Percentiles rank a stretch among this genome's conserved stretches.
phyloP scores from a whole-genome alignment of 2,888 invertebrate species.

The Neria commutata region DNA sequence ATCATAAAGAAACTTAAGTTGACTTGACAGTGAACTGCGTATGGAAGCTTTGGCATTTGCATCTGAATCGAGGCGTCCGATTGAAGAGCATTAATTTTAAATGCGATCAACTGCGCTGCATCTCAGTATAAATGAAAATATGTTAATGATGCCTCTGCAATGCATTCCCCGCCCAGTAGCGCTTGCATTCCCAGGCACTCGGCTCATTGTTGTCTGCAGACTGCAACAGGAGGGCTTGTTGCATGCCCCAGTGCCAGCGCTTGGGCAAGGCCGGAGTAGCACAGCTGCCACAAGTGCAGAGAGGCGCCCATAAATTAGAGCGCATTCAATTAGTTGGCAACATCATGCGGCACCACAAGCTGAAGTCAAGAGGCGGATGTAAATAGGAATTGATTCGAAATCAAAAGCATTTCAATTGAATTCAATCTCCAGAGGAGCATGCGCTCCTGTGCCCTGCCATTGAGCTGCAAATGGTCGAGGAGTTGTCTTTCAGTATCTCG shows the following conservation, averaged over 20 bases:
- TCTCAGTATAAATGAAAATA: slow-evolving; percentile 24
- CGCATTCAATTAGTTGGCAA: slow-evolving; percentile 37
- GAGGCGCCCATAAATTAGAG: slow-evolving; percentile 39
- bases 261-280: too few relatives aligned
- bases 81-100: background rate
- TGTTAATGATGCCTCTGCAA: slow-evolving; percentile 27
- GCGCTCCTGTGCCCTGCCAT: background rate
- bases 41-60: too few relatives aligned
- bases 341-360: background rate
- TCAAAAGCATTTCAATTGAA: slow-evolving; percentile 31
- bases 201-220: slow-evolving; percentile 13
- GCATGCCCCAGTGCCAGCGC: background rate
- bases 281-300: too few relatives aligned
- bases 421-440: slow-evolving; percentile 9
- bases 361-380: slow-evolving; percentile 10
- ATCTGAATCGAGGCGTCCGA: background rate
- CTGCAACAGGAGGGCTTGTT: background rate
- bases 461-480: background rate
- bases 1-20: too few relatives aligned
- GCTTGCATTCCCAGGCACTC: slow-evolving; percentile 12
- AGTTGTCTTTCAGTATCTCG: background rate
- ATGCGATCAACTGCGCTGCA: slow-evolving; percentile 13
- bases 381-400: slow-evolving; percentile 22
- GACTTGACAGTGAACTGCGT: background rate
- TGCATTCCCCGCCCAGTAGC: background rate